Percentiles rank a stretch among this genome's conserved stretches.
These are phyloP conservation scores for Taeniopygia guttata DNA, from an alignment of 2,797 vertebrate genomes.

Conservation along the genomic window DNA sequence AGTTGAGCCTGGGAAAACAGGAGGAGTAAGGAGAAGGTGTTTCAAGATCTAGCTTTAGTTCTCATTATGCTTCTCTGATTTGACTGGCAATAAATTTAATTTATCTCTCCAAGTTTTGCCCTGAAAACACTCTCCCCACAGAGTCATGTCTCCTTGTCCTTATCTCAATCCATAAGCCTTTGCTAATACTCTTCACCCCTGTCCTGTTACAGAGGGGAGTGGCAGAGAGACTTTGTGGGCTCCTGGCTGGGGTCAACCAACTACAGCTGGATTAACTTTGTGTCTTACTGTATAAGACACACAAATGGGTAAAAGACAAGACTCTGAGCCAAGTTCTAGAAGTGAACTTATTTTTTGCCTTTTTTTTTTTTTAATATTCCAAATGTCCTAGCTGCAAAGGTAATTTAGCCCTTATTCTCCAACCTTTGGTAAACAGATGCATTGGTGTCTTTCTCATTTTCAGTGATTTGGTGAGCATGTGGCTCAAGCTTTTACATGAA, in stretches of 20 bases:
- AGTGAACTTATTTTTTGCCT: neutral
- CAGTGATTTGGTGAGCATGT: neutral
- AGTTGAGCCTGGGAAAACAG: neutral
- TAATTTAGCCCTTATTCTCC: neutral
- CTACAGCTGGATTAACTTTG: neutral
- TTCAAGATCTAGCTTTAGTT: neutral
- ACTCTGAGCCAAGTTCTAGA: neutral
- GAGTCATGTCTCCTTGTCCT: neutral
- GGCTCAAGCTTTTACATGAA: neutral
- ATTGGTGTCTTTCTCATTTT: neutral
- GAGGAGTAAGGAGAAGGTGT: accelerated
- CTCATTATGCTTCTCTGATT: neutral
- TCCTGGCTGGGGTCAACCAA: neutral
- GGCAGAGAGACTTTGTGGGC: neutral
- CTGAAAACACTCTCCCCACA: neutral
- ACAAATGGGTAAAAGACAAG: neutral
- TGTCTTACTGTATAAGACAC: neutral
- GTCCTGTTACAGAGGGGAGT: neutral
- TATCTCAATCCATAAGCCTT: neutral
- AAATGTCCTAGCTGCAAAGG: neutral
- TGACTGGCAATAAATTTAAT: neutral
- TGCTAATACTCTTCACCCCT: accelerated
- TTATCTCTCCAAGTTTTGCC: neutral
- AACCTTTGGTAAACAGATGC: neutral
- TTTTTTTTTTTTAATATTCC: neutral